These are phyloP conservation scores for Acanthopleura granulata DNA, from an alignment of 2,888 invertebrate genomes.

Conservation along the genomic window DNA sequence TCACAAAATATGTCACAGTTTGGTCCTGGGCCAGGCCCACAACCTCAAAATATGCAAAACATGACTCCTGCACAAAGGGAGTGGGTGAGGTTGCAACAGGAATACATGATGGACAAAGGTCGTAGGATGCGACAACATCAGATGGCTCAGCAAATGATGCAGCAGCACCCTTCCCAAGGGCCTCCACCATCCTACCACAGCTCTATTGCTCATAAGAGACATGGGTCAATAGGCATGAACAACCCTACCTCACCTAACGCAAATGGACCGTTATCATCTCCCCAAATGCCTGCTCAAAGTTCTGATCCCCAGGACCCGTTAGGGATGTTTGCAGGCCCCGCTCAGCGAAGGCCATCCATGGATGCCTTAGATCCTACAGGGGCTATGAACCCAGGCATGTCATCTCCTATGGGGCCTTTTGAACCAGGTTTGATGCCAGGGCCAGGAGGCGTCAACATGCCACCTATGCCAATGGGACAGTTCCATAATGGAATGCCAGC, in stretches of 20 bases:
- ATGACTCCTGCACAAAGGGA: constrained; percentile 79
- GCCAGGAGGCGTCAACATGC: constrained; percentile 38
- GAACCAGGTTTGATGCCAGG: constrained; percentile 29
- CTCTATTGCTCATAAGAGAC: constrained; percentile 58
- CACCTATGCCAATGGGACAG: constrained; percentile 26
- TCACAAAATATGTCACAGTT: constrained; percentile 45
- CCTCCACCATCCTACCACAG: constrained; percentile 60
- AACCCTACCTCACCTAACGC: constrained; percentile 62
- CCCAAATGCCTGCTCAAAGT: constrained; percentile 40
- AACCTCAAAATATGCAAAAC: constrained; percentile 61
- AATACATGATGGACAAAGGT: constrained; percentile 72
- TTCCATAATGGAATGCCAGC: constrained; percentile 16
- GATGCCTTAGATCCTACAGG: constrained; percentile 35
- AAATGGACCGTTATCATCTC: constrained; percentile 52
- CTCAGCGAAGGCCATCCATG: constrained; percentile 42
- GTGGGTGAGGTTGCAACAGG: constrained; percentile 92
- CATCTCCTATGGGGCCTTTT: constrained; percentile 19
- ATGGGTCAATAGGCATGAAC: constrained; percentile 10
- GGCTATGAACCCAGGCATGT: constrained; percentile 36
- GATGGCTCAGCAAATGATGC: constrained; percentile 54
- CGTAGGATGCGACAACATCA: constrained; percentile 39
- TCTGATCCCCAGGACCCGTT: constrained; percentile 45
- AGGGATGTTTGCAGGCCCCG: constrained; percentile 42
- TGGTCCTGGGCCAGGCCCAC: constrained; percentile 43
- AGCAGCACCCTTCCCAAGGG: constrained; percentile 38